Conservation (phyloP, 2,113 vertebrate genomes). For the Channa argus region DNA sequence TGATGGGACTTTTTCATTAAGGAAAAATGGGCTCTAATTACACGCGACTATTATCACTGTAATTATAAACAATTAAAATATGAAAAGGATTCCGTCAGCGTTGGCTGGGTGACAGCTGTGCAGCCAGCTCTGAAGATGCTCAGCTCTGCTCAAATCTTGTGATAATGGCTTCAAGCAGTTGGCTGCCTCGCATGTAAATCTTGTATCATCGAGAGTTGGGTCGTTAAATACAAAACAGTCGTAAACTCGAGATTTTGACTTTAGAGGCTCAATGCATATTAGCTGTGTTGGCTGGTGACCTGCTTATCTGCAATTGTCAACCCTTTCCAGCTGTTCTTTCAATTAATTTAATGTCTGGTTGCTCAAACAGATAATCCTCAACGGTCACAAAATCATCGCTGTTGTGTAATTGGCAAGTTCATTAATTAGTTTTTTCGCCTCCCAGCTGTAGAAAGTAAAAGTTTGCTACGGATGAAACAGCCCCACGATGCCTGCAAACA, state of each 20-base stretch:
- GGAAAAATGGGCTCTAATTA: not conserved
- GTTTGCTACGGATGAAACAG: constrained; percentile 6
- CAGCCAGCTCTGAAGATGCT: not conserved
- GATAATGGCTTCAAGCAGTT: not conserved
- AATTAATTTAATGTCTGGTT: not conserved
- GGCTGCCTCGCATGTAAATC: not conserved
- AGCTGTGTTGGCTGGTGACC: too few relatives aligned
- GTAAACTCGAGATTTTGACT: not conserved
- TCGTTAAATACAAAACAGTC: not conserved
- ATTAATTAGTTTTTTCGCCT: not conserved
- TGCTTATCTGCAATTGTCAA: not conserved
- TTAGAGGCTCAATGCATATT: not conserved
- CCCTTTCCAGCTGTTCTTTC: not conserved
- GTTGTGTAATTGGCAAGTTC: not conserved
- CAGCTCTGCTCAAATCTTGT: not conserved
- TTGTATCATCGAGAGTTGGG: not conserved
- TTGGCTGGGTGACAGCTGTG: not conserved
- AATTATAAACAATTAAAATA: constrained; percentile 28
- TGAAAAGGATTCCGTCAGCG: constrained; percentile 4
- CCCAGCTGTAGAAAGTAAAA: not conserved
- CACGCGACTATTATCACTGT: not conserved
- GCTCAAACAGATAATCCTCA: not conserved
- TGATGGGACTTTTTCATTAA: not conserved
- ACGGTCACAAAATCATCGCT: not conserved
- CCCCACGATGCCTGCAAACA: not conserved